A percentile compares a stretch with the other conserved stretches of the same genome.
These are phyloP conservation scores for Heliconius hewitsoni DNA, from an alignment of 1,140 invertebrate species.

Conservation along the genomic window DNA sequence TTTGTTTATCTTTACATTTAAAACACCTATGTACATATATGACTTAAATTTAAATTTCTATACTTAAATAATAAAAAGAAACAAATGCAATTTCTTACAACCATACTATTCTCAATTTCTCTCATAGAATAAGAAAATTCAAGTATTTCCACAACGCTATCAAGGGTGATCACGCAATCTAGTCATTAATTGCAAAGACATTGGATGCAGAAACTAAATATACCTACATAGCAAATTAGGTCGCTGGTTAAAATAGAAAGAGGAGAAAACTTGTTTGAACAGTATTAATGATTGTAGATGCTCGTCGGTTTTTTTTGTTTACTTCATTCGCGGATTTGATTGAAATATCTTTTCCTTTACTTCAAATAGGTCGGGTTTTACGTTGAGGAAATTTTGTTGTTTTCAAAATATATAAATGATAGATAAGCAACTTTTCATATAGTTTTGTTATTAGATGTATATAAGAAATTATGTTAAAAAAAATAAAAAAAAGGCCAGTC, in stretches of 20 bases:
- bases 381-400: too few relatives aligned
- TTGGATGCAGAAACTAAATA: slow-evolving; percentile 33
- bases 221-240: slow-evolving; percentile 21
- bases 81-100: background rate
- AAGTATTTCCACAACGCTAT: slow-evolving; percentile 19
- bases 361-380: background rate
- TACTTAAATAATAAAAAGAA: background rate
- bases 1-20: too few relatives aligned
- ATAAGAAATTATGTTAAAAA: too few relatives aligned
- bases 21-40: too few relatives aligned
- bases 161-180: slow-evolving; percentile 31
- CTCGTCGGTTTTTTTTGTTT: background rate
- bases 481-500: too few relatives aligned
- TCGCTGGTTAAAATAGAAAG: slow-evolving; percentile 12
- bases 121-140: background rate
- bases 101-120: background rate
- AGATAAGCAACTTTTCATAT: too few relatives aligned
- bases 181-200: slow-evolving; percentile 35
- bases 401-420: too few relatives aligned
- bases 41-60: background rate
- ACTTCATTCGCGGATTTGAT: background rate
- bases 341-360: background rate
- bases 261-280: slow-evolving; percentile 10
- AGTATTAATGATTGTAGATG: background rate
- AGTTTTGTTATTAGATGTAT: too few relatives aligned